phyloP scores from a whole-genome alignment of 2,113 vertebrate genomes.

The Phaethon lepturus region DNA sequence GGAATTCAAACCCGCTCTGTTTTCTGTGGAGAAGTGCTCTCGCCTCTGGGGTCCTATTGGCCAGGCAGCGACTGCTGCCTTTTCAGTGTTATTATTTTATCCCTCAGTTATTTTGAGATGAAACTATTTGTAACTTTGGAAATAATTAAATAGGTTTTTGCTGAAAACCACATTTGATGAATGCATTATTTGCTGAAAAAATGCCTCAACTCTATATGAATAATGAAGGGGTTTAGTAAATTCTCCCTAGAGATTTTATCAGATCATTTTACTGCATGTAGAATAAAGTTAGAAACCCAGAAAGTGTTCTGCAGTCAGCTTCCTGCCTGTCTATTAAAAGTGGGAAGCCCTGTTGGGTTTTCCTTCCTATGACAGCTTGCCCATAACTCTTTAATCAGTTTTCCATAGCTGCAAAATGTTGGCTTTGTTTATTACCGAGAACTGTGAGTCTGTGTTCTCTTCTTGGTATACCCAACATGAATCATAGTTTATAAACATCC shows the following conservation, averaged over 20 bases:
- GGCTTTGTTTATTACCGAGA: slow-evolving; percentile 61
- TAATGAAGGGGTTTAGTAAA: background rate
- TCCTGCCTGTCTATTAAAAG: slow-evolving; percentile 58
- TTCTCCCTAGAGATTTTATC: background rate
- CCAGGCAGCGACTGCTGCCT: background rate
- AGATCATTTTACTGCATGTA: background rate
- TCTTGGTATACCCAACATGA: slow-evolving; percentile 68
- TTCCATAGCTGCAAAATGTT: slow-evolving; percentile 32
- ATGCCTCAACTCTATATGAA: background rate
- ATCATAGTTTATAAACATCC: slow-evolving; percentile 60
- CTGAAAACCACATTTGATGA: background rate
- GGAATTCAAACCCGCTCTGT: background rate
- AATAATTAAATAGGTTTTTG: background rate
- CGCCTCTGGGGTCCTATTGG: background rate
- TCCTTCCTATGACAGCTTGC: slow-evolving; percentile 53
- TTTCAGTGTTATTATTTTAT: background rate
- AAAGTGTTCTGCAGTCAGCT: slow-evolving; percentile 29
- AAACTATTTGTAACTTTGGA: background rate
- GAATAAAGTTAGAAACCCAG: slow-evolving; percentile 5
- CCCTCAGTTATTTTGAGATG: background rate
- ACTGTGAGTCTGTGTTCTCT: slow-evolving; percentile 47
- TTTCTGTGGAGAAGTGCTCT: background rate
- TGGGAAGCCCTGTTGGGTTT: slow-evolving; percentile 63
- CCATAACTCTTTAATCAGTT: slow-evolving; percentile 63
- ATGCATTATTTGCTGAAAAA: background rate